These are phyloP conservation scores for Thereva nobilitata DNA, from an alignment of 2,888 invertebrate species.

Conservation along the genomic window DNA sequence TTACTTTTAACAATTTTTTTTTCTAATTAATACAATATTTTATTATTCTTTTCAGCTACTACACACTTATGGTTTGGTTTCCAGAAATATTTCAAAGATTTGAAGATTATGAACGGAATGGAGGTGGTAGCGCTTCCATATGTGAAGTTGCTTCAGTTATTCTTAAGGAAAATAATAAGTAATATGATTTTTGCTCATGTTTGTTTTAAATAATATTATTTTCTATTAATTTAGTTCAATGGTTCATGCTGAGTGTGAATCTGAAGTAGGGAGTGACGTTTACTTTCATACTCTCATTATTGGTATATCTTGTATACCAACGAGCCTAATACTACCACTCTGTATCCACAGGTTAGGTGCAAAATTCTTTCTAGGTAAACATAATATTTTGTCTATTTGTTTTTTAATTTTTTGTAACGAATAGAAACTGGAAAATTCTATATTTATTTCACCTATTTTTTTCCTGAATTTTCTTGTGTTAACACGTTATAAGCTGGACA, in stretches of 20 bases:
- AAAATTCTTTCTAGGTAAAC: constrained; percentile 76
- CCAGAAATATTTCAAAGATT: constrained; percentile 85
- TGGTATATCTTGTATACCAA: constrained; percentile 78
- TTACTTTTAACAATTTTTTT: background rate
- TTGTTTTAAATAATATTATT: constrained; percentile 5
- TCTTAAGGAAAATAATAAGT: constrained; percentile 53
- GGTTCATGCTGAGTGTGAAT: background rate
- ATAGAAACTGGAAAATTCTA: background rate
- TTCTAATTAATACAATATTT: constrained; percentile 9
- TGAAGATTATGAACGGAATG: constrained; percentile 71
- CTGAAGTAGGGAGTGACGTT: constrained; percentile 67
- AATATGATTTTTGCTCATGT: background rate
- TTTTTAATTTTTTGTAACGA: background rate
- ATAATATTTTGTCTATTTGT: background rate
- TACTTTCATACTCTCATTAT: constrained; percentile 78
- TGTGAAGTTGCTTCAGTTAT: constrained; percentile 76
- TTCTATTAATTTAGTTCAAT: background rate
- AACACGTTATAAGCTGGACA: too few species aligned
- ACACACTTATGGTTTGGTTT: constrained; percentile 91
- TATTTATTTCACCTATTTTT: background rate
- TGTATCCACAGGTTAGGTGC: constrained; percentile 79
- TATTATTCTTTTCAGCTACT: constrained; percentile 67
- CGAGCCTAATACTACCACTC: constrained; percentile 76
- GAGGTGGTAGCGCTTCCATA: constrained; percentile 71
- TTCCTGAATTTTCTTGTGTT: too few species aligned